These are phyloP conservation scores for Tethea ocularis DNA, from an alignment of 2,888 invertebrate genomes.

Conservation along the genomic window DNA sequence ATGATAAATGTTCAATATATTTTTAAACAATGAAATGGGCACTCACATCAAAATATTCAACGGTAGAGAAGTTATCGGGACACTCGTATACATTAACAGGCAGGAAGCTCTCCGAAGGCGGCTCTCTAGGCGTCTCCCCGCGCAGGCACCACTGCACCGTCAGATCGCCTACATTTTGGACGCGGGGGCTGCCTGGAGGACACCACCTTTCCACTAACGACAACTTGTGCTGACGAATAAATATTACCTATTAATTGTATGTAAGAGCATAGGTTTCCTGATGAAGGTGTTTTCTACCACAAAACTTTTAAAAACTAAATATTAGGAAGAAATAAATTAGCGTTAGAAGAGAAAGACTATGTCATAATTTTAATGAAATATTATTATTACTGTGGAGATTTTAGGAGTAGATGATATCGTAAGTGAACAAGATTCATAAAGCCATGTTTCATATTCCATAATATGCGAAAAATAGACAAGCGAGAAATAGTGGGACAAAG, in stretches of 20 bases:
- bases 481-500: too few relatives aligned
- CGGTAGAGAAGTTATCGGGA: constrained; percentile 92
- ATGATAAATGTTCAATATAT: too few relatives aligned
- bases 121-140: constrained; percentile 82
- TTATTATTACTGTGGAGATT: too few relatives aligned
- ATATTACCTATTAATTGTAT: neutral
- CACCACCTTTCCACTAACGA: constrained; percentile 86
- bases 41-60: constrained; percentile 91
- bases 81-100: constrained; percentile 91
- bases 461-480: too few relatives aligned
- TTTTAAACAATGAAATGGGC: too few relatives aligned
- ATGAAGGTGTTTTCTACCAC: neutral
- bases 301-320: neutral
- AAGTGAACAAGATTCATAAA: too few relatives aligned
- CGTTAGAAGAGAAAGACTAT: too few relatives aligned
- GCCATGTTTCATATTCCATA: too few relatives aligned
- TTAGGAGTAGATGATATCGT: too few relatives aligned
- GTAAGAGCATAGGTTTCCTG: neutral
- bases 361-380: too few relatives aligned
- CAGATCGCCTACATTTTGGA: constrained; percentile 83
- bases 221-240: constrained; percentile 85
- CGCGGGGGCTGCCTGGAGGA: constrained; percentile 55
- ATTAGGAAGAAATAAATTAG: too few relatives aligned
- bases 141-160: constrained; percentile 89
- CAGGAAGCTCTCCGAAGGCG: constrained; percentile 84